These are phyloP conservation scores for Drosophila oshimai DNA, from an alignment of 1,140 invertebrate genomes.

Conservation along the genomic window DNA sequence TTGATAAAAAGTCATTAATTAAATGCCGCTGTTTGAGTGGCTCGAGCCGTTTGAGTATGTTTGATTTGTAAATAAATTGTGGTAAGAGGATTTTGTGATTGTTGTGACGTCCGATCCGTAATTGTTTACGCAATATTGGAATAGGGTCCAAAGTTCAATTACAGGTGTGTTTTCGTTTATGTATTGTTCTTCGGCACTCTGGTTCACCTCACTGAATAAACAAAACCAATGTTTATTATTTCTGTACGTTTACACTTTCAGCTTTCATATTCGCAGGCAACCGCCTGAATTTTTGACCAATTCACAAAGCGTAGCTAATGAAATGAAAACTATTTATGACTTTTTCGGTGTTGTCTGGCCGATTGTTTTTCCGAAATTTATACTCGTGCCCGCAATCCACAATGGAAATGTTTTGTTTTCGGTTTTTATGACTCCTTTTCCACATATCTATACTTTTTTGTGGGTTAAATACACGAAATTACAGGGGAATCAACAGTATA, in stretches of 20 bases:
- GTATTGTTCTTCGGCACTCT: background rate
- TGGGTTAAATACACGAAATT: constrained; percentile 16
- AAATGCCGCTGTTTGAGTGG: constrained; percentile 39
- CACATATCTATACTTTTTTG: constrained; percentile 25
- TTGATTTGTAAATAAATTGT: constrained; percentile 37
- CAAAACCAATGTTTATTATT: constrained; percentile 45
- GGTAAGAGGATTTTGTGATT: constrained; percentile 28
- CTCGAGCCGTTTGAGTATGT: constrained; percentile 38
- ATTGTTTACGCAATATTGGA: constrained; percentile 28
- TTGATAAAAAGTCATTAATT: constrained; percentile 64
- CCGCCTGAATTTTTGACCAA: constrained; percentile 8
- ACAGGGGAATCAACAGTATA: constrained; percentile 7
- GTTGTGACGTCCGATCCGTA: constrained; percentile 21
- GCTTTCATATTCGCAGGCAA: constrained; percentile 23
- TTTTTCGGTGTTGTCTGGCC: constrained; percentile 23
- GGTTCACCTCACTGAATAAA: constrained; percentile 32
- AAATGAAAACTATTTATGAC: constrained; percentile 67
- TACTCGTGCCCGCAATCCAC: constrained; percentile 29
- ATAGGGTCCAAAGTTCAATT: constrained; percentile 25
- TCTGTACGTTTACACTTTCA: constrained; percentile 13
- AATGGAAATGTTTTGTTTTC: constrained; percentile 62
- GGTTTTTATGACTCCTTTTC: constrained; percentile 14
- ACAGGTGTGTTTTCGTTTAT: constrained; percentile 21
- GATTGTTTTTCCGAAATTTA: constrained; percentile 24
- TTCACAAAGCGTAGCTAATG: constrained; percentile 40